These are phyloP conservation scores for Eristalis intricaria DNA, from an alignment of 2,888 invertebrate genomes.

Conservation along the genomic window DNA sequence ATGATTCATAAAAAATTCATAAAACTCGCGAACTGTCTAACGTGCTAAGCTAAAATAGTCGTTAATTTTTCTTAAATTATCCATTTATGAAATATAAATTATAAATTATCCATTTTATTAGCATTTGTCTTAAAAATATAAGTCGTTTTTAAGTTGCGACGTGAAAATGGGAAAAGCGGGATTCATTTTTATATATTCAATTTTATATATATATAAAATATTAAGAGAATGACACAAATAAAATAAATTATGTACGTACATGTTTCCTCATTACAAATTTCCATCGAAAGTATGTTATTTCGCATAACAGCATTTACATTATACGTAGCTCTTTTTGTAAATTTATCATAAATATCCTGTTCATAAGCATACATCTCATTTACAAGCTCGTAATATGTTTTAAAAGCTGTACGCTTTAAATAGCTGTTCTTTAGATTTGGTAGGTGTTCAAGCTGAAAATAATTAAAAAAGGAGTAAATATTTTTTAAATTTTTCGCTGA, in stretches of 20 bases:
- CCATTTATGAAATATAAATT: no score
- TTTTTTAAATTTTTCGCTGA: neutral
- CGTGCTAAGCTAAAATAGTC: no score
- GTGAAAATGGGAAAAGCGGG: no score
- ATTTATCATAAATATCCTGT: constrained; percentile 87
- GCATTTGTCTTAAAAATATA: no score
- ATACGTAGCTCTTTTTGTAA: constrained; percentile 85
- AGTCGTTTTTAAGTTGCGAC: no score
- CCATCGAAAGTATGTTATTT: constrained; percentile 86
- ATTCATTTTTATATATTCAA: no score
- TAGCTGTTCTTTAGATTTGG: constrained; percentile 85
- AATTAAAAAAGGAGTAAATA: neutral
- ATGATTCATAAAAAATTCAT: no score
- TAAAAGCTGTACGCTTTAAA: constrained; percentile 88
- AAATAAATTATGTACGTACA: constrained; percentile 72
- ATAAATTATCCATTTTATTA: no score
- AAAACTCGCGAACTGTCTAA: no score
- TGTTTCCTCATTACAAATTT: constrained; percentile 77
- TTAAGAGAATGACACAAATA: neutral
- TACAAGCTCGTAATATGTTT: constrained; percentile 89
- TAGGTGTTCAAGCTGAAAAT: constrained; percentile 76
- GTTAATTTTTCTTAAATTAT: no score
- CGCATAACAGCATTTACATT: constrained; percentile 87
- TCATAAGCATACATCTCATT: constrained; percentile 90
- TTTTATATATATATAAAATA: no score